Evolutionary conservation across 1,140 invertebrate genomes (phyloP).

Genomic region (Philaenus spumarius): DNA sequence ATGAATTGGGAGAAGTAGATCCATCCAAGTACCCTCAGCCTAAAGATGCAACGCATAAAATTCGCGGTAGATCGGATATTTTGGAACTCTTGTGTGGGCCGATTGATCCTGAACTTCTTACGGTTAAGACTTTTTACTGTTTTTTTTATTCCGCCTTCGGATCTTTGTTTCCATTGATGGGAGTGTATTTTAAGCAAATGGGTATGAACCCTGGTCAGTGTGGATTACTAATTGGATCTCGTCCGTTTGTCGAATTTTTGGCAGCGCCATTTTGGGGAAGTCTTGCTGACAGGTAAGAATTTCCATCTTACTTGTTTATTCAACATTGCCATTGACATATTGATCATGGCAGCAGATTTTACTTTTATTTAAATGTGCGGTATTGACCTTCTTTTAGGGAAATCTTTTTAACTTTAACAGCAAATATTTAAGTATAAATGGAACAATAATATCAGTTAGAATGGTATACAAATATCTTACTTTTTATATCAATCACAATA

Average conservation of each 20-base stretch:
- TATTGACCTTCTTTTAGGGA: too few relatives aligned
- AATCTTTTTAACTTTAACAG: too few relatives aligned
- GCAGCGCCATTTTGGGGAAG: conserved; percentile 97
- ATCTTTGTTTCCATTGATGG: conserved; percentile 94
- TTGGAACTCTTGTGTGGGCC: conserved; percentile 75
- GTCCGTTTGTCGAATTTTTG: conserved; percentile 97
- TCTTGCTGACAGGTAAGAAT: conserved; percentile 73
- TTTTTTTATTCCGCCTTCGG: conserved; percentile 99
- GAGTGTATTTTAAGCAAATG: conserved; percentile 98
- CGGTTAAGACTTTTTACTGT: conserved; percentile 97
- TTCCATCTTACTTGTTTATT: too few relatives aligned
- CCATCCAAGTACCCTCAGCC: conserved; percentile 63
- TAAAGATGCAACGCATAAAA: conserved; percentile 83
- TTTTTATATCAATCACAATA: too few relatives aligned
- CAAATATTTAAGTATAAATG: too few relatives aligned
- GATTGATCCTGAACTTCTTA: conserved; percentile 82
- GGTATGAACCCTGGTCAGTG: conserved; percentile 96
- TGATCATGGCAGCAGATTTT: too few relatives aligned
- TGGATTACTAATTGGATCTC: conserved; percentile 82
- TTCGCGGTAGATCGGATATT: conserved; percentile 74
- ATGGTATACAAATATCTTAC: too few relatives aligned
- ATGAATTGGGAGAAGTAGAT: conserved; percentile 68
- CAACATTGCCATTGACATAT: too few relatives aligned
- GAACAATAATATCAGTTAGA: too few relatives aligned
- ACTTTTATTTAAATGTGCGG: too few relatives aligned